Base-by-base conservation (phyloP, 2,888 invertebrate genomes). In the Amiota communis region DNA sequence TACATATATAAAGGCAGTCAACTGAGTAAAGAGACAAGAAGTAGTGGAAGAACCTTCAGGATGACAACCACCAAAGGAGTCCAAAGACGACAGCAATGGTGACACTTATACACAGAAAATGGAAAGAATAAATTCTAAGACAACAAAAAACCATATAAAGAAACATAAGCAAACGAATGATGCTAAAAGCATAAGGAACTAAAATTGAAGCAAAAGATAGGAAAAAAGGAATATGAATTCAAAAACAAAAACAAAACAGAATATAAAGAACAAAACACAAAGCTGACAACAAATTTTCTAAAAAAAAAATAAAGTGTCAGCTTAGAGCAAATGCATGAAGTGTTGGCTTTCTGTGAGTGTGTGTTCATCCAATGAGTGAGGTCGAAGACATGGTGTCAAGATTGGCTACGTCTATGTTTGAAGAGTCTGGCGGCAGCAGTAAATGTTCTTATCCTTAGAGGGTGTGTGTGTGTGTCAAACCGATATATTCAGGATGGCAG, bases 51-150 rank as follows among this genome's bases (percentile, higher is more conserved):
- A 10, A 59, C 59, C 8, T 59, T 15, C 59, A 15, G 59, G 20
- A 15, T 59, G 59, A 59, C 59, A 20, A 13, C 15, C n/a, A 15
- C n/a, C 9, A 15, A 20, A 59, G 59, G 59, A 59, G 4, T 59
- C 12, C 59, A 20, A 15, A 12, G 20, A 4, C 15, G 59, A 8
- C 8, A 6, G 10, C 20, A 17, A 20, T 12, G 20, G 59, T 20
- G 59, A 59, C 20, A 72, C 69, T 76, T 75, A 71, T 75, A 75
- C 74, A 77, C 70, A 69, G 73, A 75, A 79, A 79, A 73, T 78
- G 77, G 64, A 75, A 77, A 76, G 75, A 75, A 81, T 78, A 81
- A 81, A 81, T 78, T 78, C 71, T 65, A 69, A 56, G 56, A 56
- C 70, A 61, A 68, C 72, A 64, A 75, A 74, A 76, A 72, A 59